Conservation (phyloP, 2,113 vertebrate species). For the Phaethon lepturus region DNA sequence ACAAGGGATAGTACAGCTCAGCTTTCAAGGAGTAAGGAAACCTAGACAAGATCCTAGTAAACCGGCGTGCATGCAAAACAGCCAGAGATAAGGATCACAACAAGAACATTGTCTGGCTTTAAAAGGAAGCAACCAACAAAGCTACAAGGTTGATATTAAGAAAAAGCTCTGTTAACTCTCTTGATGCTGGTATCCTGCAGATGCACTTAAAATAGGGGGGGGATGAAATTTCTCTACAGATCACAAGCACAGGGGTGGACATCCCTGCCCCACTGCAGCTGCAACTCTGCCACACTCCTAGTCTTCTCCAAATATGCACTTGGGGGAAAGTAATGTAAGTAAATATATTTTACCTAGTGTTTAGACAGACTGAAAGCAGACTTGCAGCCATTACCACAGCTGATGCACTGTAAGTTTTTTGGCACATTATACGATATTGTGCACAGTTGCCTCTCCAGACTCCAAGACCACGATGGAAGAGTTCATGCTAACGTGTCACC, state of each 20-base stretch:
- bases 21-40: conserved; percentile 34
- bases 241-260: background rate
- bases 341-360: background rate
- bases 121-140: conserved; percentile 33
- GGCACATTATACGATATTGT: fast-evolving
- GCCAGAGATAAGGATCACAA: conserved; percentile 39
- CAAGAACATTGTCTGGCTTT: conserved; percentile 22
- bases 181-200: background rate
- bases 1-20: background rate
- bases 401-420: fast-evolving
- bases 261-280: background rate
- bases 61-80: background rate
- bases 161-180: background rate
- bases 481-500: fast-evolving
- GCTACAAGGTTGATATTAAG: background rate
- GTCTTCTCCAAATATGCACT: background rate
- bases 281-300: background rate
- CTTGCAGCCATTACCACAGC: background rate
- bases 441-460: background rate
- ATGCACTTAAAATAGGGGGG: background rate
- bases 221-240: background rate
- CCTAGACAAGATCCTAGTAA: background rate
- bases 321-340: fast-evolving
- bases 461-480: background rate
- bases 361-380: background rate